Evolutionary conservation across 2,888 invertebrate species (phyloP).

Genomic region (Hirtodrosophila trivittata): DNA sequence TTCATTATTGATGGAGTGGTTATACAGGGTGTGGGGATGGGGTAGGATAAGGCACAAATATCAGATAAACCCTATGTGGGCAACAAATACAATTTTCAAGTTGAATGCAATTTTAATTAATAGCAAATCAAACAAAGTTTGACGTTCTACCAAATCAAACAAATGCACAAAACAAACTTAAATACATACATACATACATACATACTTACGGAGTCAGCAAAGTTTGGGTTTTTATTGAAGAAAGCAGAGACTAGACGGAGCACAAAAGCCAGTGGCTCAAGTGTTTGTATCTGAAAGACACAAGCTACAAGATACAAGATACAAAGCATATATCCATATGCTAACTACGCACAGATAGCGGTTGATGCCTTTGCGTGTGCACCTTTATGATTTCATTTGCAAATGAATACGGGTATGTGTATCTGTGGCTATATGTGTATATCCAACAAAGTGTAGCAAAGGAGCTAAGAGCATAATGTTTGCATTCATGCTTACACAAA

Average conservation of each 20-base stretch:
- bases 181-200: slow-evolving; percentile 9
- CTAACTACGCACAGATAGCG: slow-evolving; percentile 24
- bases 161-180: slow-evolving; percentile 43
- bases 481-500: slow-evolving; percentile 27
- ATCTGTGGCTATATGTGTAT: slow-evolving; percentile 7
- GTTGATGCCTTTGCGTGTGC: slow-evolving; percentile 27
- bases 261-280: slow-evolving; percentile 17
- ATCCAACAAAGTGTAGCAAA: slow-evolving; percentile 23
- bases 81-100: slow-evolving; percentile 77
- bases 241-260: slow-evolving; percentile 4
- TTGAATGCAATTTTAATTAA: slow-evolving; percentile 80
- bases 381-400: slow-evolving; percentile 78
- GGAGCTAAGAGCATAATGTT: slow-evolving; percentile 41
- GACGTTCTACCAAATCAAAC: slow-evolving; percentile 15
- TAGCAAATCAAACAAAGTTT: slow-evolving; percentile 79
- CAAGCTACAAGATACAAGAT: slow-evolving; percentile 1
- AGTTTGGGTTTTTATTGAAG: slow-evolving; percentile 5
- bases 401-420: slow-evolving; percentile 54
- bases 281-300: slow-evolving; percentile 2
- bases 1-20: slow-evolving; percentile 61
- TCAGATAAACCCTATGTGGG: slow-evolving; percentile 10
- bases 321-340: slow-evolving; percentile 9
- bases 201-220: slow-evolving; percentile 4
- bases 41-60: slow-evolving; percentile 1
- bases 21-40: background rate